Percentiles rank a stretch among this genome's conserved stretches.
phyloP scores from a whole-genome alignment of 1,140 invertebrate species.

The Artemia franciscana region DNA sequence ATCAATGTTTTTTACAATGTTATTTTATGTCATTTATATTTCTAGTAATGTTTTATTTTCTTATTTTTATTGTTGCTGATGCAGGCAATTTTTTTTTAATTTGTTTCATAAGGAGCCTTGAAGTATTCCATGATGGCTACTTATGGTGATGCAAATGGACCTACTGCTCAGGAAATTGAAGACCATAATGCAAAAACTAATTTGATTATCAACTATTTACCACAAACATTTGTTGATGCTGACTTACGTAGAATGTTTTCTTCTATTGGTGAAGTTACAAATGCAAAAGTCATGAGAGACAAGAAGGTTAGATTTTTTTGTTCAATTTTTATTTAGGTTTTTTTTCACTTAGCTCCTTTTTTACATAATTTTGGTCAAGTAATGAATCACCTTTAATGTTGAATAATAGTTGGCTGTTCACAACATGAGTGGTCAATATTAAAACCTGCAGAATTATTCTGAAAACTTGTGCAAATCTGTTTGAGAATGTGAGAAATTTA shows the following conservation, averaged over 20 bases:
- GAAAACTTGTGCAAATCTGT: too few species aligned
- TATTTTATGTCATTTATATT: background rate
- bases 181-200: conserved; percentile 27
- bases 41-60: background rate
- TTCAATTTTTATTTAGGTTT: background rate
- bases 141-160: background rate
- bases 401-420: too few species aligned
- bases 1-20: background rate
- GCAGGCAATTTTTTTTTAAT: background rate
- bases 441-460: too few species aligned
- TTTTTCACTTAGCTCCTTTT: background rate
- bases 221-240: conserved; percentile 73
- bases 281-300: conserved; percentile 73
- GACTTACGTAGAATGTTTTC: conserved; percentile 70
- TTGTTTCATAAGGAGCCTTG: too few species aligned
- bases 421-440: too few species aligned
- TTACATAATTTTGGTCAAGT: too few species aligned
- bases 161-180: background rate
- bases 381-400: too few species aligned
- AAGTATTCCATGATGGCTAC: background rate
- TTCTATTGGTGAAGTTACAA: conserved; percentile 61
- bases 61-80: background rate
- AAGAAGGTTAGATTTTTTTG: background rate
- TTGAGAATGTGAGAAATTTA: too few species aligned
- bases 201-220: conserved; percentile 84